Conservation (phyloP, 2,113 vertebrate genomes). For the Rhea pennata region DNA sequence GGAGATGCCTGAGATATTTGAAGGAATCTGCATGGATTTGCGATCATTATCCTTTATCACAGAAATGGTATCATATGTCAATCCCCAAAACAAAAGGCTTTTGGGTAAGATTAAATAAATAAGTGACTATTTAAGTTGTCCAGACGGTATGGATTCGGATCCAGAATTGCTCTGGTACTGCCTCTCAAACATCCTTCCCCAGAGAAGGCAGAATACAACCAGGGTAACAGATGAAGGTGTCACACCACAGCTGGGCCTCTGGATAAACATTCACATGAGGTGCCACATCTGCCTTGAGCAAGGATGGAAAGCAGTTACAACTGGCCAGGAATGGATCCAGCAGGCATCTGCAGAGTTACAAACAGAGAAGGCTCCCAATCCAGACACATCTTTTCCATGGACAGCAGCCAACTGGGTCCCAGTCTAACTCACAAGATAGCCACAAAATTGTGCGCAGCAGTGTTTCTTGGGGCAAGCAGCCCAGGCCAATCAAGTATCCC, state of each 20-base stretch:
- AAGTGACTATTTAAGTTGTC: neutral
- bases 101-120: neutral
- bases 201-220: neutral
- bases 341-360: neutral
- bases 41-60: neutral
- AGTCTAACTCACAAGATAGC: neutral
- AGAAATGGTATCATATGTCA: neutral
- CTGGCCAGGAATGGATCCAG: neutral
- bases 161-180: neutral
- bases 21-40: neutral
- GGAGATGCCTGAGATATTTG: neutral
- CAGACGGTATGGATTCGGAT: neutral
- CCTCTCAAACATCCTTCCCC: rapidly evolving
- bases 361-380: neutral
- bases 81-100: neutral
- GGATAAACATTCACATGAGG: neutral
- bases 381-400: neutral
- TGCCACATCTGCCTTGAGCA: neutral
- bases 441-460: rapidly evolving
- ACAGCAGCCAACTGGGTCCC: neutral
- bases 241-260: neutral
- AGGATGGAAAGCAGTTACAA: neutral
- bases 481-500: rapidly evolving
- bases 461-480: neutral
- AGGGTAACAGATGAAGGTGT: neutral